Percentiles rank a stretch among this genome's conserved stretches.
phyloP scores from a whole-genome alignment of 2,797 vertebrate genomes.

The Thalassophryne amazonica region DNA sequence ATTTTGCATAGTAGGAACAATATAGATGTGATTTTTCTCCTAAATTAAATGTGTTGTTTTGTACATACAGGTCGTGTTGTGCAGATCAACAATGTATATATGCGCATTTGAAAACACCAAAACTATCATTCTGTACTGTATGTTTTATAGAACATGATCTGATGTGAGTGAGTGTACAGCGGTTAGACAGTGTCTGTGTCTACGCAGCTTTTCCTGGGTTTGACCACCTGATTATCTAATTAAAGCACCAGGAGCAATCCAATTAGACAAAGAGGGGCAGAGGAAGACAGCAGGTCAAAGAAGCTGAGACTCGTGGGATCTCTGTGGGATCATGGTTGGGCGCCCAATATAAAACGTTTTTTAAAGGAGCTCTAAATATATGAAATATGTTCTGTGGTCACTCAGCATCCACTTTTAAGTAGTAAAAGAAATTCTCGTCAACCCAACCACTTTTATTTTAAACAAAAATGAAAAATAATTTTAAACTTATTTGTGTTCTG shows the following conservation, averaged over 20 bases:
- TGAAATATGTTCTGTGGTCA: too few species aligned
- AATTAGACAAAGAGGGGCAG: constrained; percentile 65
- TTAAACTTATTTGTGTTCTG: too few species aligned
- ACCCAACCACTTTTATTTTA: too few species aligned
- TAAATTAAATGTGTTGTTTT: too few species aligned
- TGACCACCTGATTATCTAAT: constrained; percentile 70
- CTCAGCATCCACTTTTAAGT: neutral
- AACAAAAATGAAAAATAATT: too few species aligned
- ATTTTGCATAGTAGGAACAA: too few species aligned
- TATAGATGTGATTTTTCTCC: too few species aligned
- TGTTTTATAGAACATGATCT: neutral
- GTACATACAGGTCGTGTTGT: too few species aligned
- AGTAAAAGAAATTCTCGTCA: too few species aligned
- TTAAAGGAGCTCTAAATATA: neutral
- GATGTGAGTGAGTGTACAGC: neutral
- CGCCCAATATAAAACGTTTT: neutral
- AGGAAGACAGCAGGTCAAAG: constrained; percentile 35
- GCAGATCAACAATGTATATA: neutral
- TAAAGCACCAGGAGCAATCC: constrained; percentile 70
- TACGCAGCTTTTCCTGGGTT: constrained; percentile 20
- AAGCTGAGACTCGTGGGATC: constrained; percentile 10
- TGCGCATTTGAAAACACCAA: too few species aligned
- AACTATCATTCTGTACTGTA: neutral
- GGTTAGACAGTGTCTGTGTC: constrained; percentile 23
- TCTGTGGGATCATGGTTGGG: constrained; percentile 39